Evolutionary conservation across 2,888 invertebrate genomes (phyloP).

Genomic region (Ochropleura leucogaster): DNA sequence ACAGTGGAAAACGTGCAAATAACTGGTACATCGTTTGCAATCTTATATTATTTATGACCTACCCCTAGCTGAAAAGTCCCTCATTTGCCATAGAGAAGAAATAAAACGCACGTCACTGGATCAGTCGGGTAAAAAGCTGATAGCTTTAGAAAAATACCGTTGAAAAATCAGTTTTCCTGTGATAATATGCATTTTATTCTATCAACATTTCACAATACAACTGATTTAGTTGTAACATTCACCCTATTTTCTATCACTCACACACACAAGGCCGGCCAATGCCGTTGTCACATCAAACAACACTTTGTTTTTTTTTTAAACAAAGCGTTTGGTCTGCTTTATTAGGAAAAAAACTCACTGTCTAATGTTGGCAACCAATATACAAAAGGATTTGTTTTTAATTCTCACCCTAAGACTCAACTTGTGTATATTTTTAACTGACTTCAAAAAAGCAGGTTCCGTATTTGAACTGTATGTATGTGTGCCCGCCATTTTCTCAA

Average conservation of each 20-base stretch:
- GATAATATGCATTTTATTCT: background rate
- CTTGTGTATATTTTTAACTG: background rate
- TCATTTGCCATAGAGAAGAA: too few species aligned
- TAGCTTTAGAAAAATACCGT: too few species aligned
- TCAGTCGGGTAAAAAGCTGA: too few species aligned
- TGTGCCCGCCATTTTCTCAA: background rate
- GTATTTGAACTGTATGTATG: background rate
- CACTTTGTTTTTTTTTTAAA: too few species aligned
- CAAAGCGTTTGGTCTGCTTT: slow-evolving; percentile 7
- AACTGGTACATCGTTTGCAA: too few species aligned
- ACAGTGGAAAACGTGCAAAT: too few species aligned
- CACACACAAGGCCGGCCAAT: slow-evolving; percentile 13
- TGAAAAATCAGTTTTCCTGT: too few species aligned
- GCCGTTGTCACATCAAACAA: slow-evolving; percentile 30
- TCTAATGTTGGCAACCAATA: background rate
- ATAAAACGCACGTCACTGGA: too few species aligned
- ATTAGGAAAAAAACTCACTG: background rate
- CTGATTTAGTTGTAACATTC: slow-evolving; percentile 26
- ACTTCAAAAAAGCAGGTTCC: background rate
- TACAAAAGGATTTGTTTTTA: background rate
- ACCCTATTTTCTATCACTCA: slow-evolving; percentile 27
- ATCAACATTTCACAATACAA: background rate
- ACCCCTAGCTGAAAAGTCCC: too few species aligned
- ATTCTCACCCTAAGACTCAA: too few species aligned
- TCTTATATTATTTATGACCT: too few species aligned